A percentile compares a stretch with the other conserved stretches of the same genome.
Evolutionary conservation across 2,888 invertebrate species (phyloP).

Genomic region (Tetragonisca angustula): DNA sequence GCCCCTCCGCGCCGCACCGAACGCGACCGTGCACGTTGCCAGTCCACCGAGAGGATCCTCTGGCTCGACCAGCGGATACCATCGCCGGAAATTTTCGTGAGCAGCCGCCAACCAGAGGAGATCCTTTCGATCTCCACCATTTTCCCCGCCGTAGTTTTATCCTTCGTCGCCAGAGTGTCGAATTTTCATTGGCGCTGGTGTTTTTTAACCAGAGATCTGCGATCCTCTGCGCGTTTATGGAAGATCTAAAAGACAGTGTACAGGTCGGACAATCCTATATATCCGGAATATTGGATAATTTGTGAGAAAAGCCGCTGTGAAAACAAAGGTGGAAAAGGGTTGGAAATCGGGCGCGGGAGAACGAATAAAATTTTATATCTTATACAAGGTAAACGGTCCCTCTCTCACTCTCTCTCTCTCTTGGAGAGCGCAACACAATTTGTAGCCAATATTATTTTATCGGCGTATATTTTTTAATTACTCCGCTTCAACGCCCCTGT

Average conservation of each 20-base stretch:
- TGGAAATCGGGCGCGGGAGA: slow-evolving; percentile 30
- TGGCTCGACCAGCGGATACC: slow-evolving; percentile 27
- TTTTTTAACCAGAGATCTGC: too few species aligned
- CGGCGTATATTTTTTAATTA: slow-evolving; percentile 83
- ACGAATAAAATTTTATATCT: slow-evolving; percentile 75
- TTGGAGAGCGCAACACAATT: slow-evolving; percentile 74
- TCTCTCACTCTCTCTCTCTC: neutral
- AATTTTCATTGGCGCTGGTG: too few species aligned
- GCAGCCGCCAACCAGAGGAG: slow-evolving; percentile 1
- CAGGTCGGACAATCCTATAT: neutral
- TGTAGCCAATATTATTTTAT: slow-evolving; percentile 83
- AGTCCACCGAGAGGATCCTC: slow-evolving; percentile 43
- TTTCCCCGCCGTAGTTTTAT: neutral
- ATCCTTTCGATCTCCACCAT: neutral
- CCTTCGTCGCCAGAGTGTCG: too few species aligned
- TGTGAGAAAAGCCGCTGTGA: slow-evolving; percentile 52
- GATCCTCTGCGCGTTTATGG: neutral
- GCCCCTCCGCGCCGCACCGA: neutral
- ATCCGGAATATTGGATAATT: neutral
- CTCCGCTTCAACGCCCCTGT: slow-evolving; percentile 77
- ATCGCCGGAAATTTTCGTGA: slow-evolving; percentile 17
- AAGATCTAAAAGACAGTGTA: neutral
- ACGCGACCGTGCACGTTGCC: neutral
- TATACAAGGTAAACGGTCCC: slow-evolving; percentile 72
- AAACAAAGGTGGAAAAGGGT: slow-evolving; percentile 44